phyloP scores from a whole-genome alignment of 2,888 invertebrate species.

The Nemoura dubitans region DNA sequence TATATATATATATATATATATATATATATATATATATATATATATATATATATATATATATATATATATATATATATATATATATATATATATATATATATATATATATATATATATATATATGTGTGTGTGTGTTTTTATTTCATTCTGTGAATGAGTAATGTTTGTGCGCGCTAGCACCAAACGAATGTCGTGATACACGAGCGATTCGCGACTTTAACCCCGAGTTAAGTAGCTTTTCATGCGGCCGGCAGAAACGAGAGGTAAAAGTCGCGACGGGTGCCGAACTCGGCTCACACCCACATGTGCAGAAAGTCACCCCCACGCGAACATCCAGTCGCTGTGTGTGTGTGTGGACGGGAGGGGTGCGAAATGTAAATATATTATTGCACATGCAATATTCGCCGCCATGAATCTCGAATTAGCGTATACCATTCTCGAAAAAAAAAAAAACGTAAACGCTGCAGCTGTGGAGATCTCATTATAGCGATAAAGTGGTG shows the following conservation, averaged over 20 bases:
- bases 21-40: too few relatives aligned
- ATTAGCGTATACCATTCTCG: background rate
- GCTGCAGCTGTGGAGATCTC: background rate
- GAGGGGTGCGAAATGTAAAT: background rate
- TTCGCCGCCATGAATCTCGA: background rate
- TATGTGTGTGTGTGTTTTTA: background rate
- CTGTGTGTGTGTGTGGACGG: background rate
- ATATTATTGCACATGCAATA: conserved; percentile 1
- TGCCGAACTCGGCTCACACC: too few relatives aligned
- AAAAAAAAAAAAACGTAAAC: background rate
- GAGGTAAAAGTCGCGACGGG: too few relatives aligned
- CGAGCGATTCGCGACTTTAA: background rate
- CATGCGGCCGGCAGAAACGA: background rate
- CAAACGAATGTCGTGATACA: background rate
- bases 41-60: too few relatives aligned
- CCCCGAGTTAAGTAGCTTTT: background rate
- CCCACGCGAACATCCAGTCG: too few relatives aligned
- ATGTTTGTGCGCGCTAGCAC: background rate
- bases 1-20: too few relatives aligned
- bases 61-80: too few relatives aligned
- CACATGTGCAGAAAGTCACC: background rate
- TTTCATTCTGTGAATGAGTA: background rate
- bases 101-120: too few relatives aligned
- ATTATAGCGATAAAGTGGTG: conserved; percentile 2
- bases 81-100: too few relatives aligned